These are phyloP conservation scores for Tinamus guttatus DNA, from an alignment of 2,113 vertebrate genomes.

Conservation along the genomic window DNA sequence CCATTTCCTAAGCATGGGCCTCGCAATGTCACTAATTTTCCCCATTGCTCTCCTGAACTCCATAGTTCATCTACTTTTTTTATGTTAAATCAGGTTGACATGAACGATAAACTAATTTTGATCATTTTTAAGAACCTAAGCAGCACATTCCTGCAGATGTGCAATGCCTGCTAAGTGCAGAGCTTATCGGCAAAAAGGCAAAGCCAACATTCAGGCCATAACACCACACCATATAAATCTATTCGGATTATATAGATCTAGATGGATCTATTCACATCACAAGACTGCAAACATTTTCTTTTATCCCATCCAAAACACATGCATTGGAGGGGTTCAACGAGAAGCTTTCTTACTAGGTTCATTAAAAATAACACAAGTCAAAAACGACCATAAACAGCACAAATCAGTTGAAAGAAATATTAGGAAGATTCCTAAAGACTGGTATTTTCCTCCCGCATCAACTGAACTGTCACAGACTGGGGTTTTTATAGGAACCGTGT, in stretches of 20 bases:
- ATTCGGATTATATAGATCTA: not conserved
- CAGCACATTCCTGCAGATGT: not conserved
- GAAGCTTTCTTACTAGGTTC: not conserved
- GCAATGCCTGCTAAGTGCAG: not conserved
- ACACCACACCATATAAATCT: not conserved
- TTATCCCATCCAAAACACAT: not conserved
- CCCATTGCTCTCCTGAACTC: not conserved
- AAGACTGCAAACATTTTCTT: not conserved
- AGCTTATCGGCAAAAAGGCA: not conserved
- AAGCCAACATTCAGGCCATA: not conserved
- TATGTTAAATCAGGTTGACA: not conserved
- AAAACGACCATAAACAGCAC: fast-evolving
- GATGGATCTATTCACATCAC: fast-evolving
- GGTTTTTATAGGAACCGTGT: not conserved
- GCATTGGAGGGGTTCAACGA: not conserved
- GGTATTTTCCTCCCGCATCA: not conserved
- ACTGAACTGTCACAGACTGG: not conserved
- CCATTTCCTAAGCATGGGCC: not conserved
- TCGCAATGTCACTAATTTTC: not conserved
- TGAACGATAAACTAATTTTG: not conserved
- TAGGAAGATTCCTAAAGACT: fast-evolving
- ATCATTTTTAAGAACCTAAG: not conserved
- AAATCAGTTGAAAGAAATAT: fast-evolving
- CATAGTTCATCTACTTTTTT: not conserved
- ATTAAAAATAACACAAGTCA: not conserved